A percentile compares a stretch with the other conserved stretches of the same genome.
Evolutionary conservation across 2,888 invertebrate genomes (phyloP).

Genomic region (Ethmia dodecea): DNA sequence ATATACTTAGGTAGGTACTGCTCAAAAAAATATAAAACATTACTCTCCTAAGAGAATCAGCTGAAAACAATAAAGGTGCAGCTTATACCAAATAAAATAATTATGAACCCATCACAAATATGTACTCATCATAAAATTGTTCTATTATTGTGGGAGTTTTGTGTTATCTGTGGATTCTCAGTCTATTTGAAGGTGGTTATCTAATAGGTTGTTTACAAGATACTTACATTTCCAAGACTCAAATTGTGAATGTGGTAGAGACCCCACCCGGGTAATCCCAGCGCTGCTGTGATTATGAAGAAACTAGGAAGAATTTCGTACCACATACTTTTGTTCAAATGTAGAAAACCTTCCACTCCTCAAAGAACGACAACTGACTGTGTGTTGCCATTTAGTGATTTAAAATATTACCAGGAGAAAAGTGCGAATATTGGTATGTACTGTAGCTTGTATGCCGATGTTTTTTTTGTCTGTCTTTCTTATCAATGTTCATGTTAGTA

Average conservation of each 20-base stretch:
- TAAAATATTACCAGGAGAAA: conserved; percentile 19
- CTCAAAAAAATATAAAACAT: no score
- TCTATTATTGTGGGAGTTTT: no score
- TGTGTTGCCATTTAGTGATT: conserved; percentile 31
- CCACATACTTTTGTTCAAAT: conserved; percentile 76
- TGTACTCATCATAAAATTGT: no score
- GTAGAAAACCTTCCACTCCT: conserved; percentile 20
- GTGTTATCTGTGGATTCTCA: conserved; percentile 6
- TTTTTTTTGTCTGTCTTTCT: no score
- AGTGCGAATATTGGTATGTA: no score
- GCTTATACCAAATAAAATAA: no score
- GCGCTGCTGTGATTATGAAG: conserved; percentile 75
- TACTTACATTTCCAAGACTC: conserved; percentile 80
- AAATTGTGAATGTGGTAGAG: conserved; percentile 80
- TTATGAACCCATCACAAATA: no score
- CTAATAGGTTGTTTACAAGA: conserved; percentile 49
- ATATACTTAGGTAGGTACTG: no score
- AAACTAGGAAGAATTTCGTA: conserved; percentile 83
- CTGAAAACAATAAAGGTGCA: no score
- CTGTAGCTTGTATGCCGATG: no score
- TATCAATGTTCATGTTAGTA: no score
- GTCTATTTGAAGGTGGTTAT: conserved; percentile 44
- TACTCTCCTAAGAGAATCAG: no score
- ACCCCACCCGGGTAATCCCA: conserved; percentile 79
- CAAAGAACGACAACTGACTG: conserved; percentile 10